phyloP scores from a whole-genome alignment of 2,113 vertebrate species.

The human region GRCh38 chr12:109631501-109632000 shows the following conservation, averaged over 20 bases:
- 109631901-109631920: neutral
- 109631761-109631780: neutral
- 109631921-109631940: neutral
- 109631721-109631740: neutral
- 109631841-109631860: neutral
- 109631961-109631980: neutral
- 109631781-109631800: neutral
- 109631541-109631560: neutral
- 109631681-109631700: neutral
- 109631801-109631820: neutral
- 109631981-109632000: neutral
- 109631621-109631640: neutral
- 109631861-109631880: rapidly evolving
- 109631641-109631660: neutral
- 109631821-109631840: neutral
- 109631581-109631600: rapidly evolving
- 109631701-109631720: neutral
- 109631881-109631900: rapidly evolving
- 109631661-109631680: neutral
- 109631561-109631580: neutral
- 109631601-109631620: neutral
- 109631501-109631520: neutral
- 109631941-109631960: neutral
- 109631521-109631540: rapidly evolving
- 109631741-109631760: neutral